phyloP scores from a whole-genome alignment of 1,140 invertebrate species.

The Drusus annulatus region DNA sequence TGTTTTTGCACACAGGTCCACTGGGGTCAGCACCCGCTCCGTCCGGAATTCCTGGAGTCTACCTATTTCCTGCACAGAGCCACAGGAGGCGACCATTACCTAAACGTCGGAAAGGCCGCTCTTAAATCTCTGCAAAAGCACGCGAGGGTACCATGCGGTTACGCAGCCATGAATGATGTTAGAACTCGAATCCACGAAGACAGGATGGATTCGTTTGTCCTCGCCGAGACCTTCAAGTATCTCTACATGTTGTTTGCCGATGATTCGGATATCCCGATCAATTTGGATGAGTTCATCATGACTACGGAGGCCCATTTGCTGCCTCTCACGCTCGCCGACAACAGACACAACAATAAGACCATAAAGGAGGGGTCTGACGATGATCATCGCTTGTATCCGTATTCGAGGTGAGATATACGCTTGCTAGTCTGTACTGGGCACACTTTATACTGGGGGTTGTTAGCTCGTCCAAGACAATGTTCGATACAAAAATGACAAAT shows the following conservation, averaged over 20 bases:
- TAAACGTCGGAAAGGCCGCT: conserved; percentile 93
- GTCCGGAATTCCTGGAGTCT: conserved; percentile 98
- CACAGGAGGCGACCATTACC: conserved; percentile 95
- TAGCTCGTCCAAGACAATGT: too few relatives aligned
- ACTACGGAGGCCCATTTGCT: conserved; percentile 98
- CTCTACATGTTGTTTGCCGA: conserved; percentile 95
- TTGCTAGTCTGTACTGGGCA: too few relatives aligned
- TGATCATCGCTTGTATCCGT: conserved; percentile 47
- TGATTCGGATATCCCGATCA: conserved; percentile 87
- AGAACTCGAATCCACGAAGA: conserved; percentile 92
- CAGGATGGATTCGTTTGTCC: conserved; percentile 98
- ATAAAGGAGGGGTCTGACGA: conserved; percentile 51
- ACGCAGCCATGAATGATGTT: conserved; percentile 97
- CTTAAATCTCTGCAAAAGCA: conserved; percentile 93
- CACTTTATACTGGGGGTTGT: too few relatives aligned
- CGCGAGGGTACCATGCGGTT: conserved; percentile 94
- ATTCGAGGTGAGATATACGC: conserved; percentile 44
- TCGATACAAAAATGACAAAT: too few relatives aligned
- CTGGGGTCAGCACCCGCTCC: conserved; percentile 97
- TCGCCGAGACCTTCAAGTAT: conserved; percentile 99
- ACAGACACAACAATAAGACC: conserved; percentile 61
- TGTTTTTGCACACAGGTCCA: conserved; percentile 80
- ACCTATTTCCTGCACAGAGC: conserved; percentile 97
- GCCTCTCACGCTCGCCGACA: conserved; percentile 83
- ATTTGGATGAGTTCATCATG: conserved; percentile 97